Evolutionary conservation across 1,140 invertebrate genomes (phyloP), one percentile per base, ranked within the genome.

Genomic region (Cotesia glomerata): DNA sequence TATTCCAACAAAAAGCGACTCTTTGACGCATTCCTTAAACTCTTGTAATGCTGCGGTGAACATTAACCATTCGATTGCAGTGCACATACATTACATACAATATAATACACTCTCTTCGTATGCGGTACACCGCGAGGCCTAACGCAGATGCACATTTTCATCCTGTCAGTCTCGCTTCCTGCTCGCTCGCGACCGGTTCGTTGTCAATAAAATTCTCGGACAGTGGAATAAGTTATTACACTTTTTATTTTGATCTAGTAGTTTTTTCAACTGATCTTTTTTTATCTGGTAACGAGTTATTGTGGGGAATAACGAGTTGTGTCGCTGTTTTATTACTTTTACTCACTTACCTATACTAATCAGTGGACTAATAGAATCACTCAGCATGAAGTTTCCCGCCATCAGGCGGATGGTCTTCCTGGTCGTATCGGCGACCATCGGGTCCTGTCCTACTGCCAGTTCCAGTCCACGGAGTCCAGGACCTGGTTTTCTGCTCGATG

Each of bases 401-500:
- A 11, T 65, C 39, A 52, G 64, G 45, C 58, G 58, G 39, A 71
- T 45, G 45, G 11, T 64, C 9, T 16, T 72, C 4, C 34, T 75
- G 52, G 5, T 75, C 26, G 49, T 72, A 35, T 35, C 67, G 32
- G 35, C 66, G n/a, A 14, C 71, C 32, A 71, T 74, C 66, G 68
- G 73, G 35, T 67, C 73, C 3, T 74, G 39, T 16, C 62, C 64
- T 32, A 72, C 52, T 39, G 56, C 56, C 18, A 58, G 56, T 14
- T 66, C 62, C 7, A 16, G 58, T 66, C 14, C 52, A n/a, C 63
- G 56, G 45, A 18, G 69, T 59, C 11, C 45, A 52, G 66, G 63
- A 26, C 71, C 64, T 32, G 59, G 64, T 66, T 54, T 75, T 26
- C 35, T 85, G 69, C 74, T 83, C 5, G 80, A 75, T 13, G 83